phyloP scores from a whole-genome alignment of 2,888 invertebrate genomes.

The Seladonia tumulorum region DNA sequence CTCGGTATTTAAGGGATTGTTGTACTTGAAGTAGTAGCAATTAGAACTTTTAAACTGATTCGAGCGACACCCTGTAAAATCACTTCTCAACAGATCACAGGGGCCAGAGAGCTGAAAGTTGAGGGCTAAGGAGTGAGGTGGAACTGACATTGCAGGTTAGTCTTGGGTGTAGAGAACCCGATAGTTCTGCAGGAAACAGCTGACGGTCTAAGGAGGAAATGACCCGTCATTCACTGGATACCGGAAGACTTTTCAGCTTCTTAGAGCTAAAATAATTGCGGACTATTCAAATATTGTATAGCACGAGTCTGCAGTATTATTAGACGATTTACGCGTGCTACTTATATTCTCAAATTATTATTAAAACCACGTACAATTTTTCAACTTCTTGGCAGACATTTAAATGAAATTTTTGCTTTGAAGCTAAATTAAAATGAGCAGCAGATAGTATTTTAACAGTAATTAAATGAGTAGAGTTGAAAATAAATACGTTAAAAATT shows the following conservation, averaged over 20 bases:
- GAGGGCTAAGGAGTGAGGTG: conserved; percentile 19
- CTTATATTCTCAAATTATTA: not conserved
- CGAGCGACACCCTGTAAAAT: conserved; percentile 70
- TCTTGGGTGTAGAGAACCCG: conserved; percentile 56
- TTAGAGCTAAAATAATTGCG: conserved; percentile 35
- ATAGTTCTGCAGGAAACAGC: conserved; percentile 69
- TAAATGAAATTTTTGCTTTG: not conserved
- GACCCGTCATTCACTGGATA: conserved; percentile 77
- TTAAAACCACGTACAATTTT: not conserved
- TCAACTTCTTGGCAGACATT: not conserved
- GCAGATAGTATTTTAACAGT: not conserved
- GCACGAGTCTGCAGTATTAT: not conserved
- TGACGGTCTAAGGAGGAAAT: conserved; percentile 73
- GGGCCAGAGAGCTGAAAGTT: conserved; percentile 39
- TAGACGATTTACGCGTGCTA: not conserved
- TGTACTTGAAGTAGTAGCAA: conserved; percentile 63
- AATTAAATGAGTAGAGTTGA: not conserved
- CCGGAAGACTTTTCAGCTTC: conserved; percentile 57
- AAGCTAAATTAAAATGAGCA: not conserved
- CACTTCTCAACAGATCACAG: conserved; percentile 46
- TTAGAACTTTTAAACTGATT: conserved; percentile 66
- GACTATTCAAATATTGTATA: conserved; percentile 31
- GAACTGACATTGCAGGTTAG: conserved; percentile 57
- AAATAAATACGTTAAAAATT: too few relatives aligned
- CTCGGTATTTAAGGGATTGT: conserved; percentile 27